Evolutionary conservation across 2,113 vertebrate genomes (phyloP), one percentile per base, ranked within the genome.

Genomic region (Chaetorhynchus papuensis): DNA sequence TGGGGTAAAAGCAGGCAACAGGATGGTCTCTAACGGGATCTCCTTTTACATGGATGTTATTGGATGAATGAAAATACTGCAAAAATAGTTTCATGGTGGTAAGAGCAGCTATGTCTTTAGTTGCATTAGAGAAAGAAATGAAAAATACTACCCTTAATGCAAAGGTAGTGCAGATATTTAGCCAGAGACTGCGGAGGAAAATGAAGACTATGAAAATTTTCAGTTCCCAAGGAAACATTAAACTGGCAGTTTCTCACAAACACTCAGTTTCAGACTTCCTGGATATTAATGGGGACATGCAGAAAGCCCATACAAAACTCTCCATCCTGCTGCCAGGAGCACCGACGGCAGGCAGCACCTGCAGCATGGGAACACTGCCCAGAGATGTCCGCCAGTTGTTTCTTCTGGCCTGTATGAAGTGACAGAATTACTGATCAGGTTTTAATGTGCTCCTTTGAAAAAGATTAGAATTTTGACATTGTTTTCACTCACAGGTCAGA

Each of bases 281-380:
- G 6, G 21, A 37, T 63, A 3, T 44, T 47, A 47, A 47, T 0
- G 1, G 10, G 8, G 24, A 3, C 17, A 5, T 24, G 44, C 19
- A 81, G 77, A 68, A 78, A 71, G 24, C 35, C 52, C 21, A 2
- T 9, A 6, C 6, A 13, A 13, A 63, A 33, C 15, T 57, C 41
- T 49, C 69, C 2, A 0, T 33, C n/a, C n/a, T 35, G 53, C 52
- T 80, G 52, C 80, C 56, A 7, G 31, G 28, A 76, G 20, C 49
- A 16, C 3, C 0, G 0, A 52, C 33, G 33, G 10, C 7, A 11
- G 20, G 35, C 52, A 78, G 15, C 39, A 23, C 52, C 42, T 15
- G 8, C 47, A 60, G 22, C 13, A 0, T 7, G 20, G 39, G 27
- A 44, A 10, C 50, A 12, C 24, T 31, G 52, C 31, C 52, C 35